These are phyloP conservation scores for Odontesthes bonariensis DNA, from an alignment of 2,113 vertebrate species.

Conservation along the genomic window DNA sequence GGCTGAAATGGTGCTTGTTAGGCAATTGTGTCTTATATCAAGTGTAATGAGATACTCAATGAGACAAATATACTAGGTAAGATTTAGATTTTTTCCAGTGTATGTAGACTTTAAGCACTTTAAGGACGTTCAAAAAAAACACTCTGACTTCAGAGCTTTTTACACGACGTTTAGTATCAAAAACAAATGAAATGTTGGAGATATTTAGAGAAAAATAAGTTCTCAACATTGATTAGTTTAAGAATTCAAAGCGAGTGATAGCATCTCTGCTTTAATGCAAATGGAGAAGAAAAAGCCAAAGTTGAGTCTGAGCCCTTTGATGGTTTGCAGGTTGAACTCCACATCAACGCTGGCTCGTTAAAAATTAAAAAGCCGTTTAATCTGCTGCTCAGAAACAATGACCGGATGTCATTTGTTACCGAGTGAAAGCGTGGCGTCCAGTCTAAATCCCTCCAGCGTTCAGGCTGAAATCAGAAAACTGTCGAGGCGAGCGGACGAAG, in stretches of 20 bases:
- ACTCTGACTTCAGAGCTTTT: neutral
- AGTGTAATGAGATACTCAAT: too few relatives aligned
- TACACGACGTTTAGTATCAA: too few relatives aligned
- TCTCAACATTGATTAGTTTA: too few relatives aligned
- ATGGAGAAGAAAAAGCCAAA: neutral
- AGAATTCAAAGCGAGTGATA: fast-evolving
- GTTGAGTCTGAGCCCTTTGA: neutral
- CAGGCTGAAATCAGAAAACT: neutral
- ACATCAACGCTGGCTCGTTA: neutral
- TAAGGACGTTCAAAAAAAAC: too few relatives aligned
- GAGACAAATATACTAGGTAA: too few relatives aligned
- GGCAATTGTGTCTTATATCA: too few relatives aligned
- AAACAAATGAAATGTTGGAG: too few relatives aligned
- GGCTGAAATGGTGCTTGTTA: too few relatives aligned
- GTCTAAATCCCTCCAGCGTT: slow-evolving; percentile 13
- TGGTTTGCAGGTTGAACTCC: neutral
- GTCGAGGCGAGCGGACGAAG: slow-evolving; percentile 5
- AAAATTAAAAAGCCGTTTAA: neutral
- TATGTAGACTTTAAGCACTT: too few relatives aligned
- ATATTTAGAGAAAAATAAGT: too few relatives aligned
- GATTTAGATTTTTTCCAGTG: too few relatives aligned
- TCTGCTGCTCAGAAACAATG: slow-evolving; percentile 31
- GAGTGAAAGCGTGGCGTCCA: slow-evolving; percentile 16
- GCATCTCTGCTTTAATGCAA: neutral
- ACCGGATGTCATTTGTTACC: slow-evolving; percentile 35